Base-by-base conservation (phyloP, 2,113 vertebrate genomes). In the Triplophysa dalaica region DNA sequence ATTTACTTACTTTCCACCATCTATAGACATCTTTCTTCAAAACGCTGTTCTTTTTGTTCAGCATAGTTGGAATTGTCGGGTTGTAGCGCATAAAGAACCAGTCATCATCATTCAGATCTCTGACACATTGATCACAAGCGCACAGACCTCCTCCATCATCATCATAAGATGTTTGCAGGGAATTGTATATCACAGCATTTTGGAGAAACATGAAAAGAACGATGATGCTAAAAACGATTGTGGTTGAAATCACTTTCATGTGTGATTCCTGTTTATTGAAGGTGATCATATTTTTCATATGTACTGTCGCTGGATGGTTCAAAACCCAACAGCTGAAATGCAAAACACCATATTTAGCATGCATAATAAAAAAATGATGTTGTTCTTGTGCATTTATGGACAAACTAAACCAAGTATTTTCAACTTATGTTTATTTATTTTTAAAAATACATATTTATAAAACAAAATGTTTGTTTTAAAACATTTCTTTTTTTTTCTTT, bases 71-170 rank as follows among this genome's bases (percentile, higher is more conserved):
- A 82, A 95, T 67, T 61, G 94, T 95, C 70, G 84, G 88, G 88
- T 97, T 96, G 89, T 96, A 97, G 2, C 88, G 93, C 82, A 95
- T 91, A 0, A 93, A 87, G 0, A 98, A 98, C 97, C 97, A 99
- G 26, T 87, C 56, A 0, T 95, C 94, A 2, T 70, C 85, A 1
- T 90, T 90, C 63, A 41, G 75, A 83, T 95, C 90, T 0, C 88
- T 84, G 33, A 98, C 8, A 60, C 97, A 98, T 0, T n/a, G 90
- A 1, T 0, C 24, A 14, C 97, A 98, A 81, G 91, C 85, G 63
- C 97, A 98, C 0, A 85, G 89, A 58, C 87, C 89, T 70, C 84
- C 83, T 11, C 90, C 48, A 48, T 90, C 82, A 54, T 82, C 38
- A 64, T n/a, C 81, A 26, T 81, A 85, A 0, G 87, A 85, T 33